A percentile compares a stretch with the other conserved stretches of the same genome.
Conservation (phyloP, 2,113 vertebrate genomes). For the Laticauda laticaudata region DNA sequence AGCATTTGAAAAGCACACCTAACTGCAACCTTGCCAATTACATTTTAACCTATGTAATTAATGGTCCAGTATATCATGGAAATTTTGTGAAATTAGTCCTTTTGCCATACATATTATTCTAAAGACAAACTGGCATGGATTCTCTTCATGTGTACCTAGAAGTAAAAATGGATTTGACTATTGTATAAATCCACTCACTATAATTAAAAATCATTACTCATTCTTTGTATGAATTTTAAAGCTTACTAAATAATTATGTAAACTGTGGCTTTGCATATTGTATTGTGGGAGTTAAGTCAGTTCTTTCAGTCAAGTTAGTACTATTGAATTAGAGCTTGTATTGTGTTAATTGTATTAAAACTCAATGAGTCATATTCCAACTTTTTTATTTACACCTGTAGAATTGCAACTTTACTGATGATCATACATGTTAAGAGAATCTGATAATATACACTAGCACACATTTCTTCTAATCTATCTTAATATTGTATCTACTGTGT, state of each 20-base stretch:
- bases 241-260: neutral
- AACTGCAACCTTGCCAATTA: neutral
- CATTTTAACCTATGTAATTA: neutral
- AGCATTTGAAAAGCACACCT: neutral
- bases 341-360: neutral
- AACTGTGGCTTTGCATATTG: neutral
- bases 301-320: neutral
- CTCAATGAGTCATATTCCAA: neutral
- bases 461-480: neutral
- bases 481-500: neutral
- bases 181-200: neutral
- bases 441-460: neutral
- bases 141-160: neutral
- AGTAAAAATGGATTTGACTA: neutral
- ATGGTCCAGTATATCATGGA: neutral
- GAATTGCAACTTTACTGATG: neutral
- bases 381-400: neutral
- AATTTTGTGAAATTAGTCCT: neutral
- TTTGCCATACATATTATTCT: neutral
- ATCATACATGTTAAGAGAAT: neutral
- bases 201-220: neutral
- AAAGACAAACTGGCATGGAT: neutral
- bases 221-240: neutral
- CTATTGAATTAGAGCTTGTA: neutral
- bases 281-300: neutral